These are phyloP conservation scores for Trialeurodes vaporariorum DNA, from an alignment of 1,140 invertebrate species.

Conservation along the genomic window DNA sequence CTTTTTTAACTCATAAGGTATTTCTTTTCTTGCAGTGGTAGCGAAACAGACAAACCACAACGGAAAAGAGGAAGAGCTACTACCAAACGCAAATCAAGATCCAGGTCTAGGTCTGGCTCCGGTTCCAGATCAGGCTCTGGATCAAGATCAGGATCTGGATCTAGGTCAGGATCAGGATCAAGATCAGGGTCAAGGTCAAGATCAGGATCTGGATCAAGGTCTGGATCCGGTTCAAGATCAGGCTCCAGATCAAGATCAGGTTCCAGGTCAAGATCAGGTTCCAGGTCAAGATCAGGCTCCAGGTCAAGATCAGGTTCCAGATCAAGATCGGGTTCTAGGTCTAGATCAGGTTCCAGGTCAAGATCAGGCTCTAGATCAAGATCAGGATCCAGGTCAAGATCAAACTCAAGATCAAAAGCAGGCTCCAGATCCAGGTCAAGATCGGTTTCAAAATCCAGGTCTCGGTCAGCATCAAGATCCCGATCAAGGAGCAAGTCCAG, in stretches of 20 bases:
- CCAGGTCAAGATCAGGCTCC: conserved; percentile 24
- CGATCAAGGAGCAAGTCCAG: conserved; percentile 30
- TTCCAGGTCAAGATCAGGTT: conserved; percentile 32
- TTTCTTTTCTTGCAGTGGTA: conserved; percentile 11
- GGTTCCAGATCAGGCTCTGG: conserved; percentile 36
- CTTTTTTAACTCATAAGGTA: neutral
- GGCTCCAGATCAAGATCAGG: conserved; percentile 28
- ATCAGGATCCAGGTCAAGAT: conserved; percentile 24
- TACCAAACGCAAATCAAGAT: neutral
- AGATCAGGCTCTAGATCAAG: conserved; percentile 18
- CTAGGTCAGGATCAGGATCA: conserved; percentile 21
- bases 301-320: conserved; percentile 17
- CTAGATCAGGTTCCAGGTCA: conserved; percentile 25
- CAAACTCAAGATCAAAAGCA: conserved; percentile 23
- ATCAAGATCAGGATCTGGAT: conserved; percentile 20
- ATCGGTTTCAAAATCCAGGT: conserved; percentile 10
- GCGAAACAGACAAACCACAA: neutral
- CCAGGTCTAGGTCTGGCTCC: conserved; percentile 25
- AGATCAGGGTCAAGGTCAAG: conserved; percentile 27
- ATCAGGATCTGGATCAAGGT: conserved; percentile 27
- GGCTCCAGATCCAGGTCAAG: conserved; percentile 21
- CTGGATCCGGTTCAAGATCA: conserved; percentile 26
- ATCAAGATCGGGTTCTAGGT: conserved; percentile 20
- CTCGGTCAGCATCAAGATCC: conserved; percentile 23
- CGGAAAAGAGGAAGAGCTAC: neutral